phyloP scores from a whole-genome alignment of 92 coral and sea anemone species.

The Pocillopora grandis region DNA sequence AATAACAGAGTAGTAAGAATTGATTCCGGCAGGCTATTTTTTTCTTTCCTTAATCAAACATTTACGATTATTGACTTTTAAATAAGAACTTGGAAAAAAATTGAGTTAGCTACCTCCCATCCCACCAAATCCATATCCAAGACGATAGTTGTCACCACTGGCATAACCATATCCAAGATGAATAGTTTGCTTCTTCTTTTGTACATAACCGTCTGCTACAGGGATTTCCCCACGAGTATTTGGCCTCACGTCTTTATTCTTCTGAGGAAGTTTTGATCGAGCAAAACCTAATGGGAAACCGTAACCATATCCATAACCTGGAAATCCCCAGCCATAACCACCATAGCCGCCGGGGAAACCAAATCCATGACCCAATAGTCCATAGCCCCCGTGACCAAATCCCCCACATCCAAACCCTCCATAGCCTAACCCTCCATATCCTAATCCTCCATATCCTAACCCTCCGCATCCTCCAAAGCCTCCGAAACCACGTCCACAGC shows the following conservation, averaged over 20 bases:
- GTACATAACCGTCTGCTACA: slow-evolving; percentile 19
- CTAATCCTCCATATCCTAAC: slow-evolving; percentile 54
- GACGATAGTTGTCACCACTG: slow-evolving; percentile 97
- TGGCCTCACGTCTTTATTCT: slow-evolving; percentile 74
- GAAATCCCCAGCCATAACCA: slow-evolving; percentile 58
- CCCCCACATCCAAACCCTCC: slow-evolving; percentile 48
- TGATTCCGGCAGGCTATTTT: too few relatives aligned
- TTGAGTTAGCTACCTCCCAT: slow-evolving; percentile 78
- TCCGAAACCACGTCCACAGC: slow-evolving; percentile 39
- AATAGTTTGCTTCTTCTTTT: slow-evolving; percentile 87
- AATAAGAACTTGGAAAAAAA: too few relatives aligned
- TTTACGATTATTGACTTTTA: too few relatives aligned
- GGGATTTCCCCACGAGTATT: slow-evolving; percentile 91
- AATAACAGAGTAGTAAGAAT: too few relatives aligned
- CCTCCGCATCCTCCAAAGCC: slow-evolving; percentile 59
- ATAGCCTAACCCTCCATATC: slow-evolving; percentile 45
- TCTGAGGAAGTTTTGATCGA: slow-evolving; percentile 72
- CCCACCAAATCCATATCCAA: slow-evolving; percentile 98
- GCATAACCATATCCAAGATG: slow-evolving; percentile 99
- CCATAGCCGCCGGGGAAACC: slow-evolving; percentile 51
- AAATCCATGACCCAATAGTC: slow-evolving; percentile 33
- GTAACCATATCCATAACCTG: slow-evolving; percentile 59
- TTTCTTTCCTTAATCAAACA: too few relatives aligned
- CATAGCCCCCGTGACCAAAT: slow-evolving; percentile 48
- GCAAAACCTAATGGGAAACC: slow-evolving; percentile 79